phyloP scores from a whole-genome alignment of 2,888 invertebrate species.

The Melanophora roralis region DNA sequence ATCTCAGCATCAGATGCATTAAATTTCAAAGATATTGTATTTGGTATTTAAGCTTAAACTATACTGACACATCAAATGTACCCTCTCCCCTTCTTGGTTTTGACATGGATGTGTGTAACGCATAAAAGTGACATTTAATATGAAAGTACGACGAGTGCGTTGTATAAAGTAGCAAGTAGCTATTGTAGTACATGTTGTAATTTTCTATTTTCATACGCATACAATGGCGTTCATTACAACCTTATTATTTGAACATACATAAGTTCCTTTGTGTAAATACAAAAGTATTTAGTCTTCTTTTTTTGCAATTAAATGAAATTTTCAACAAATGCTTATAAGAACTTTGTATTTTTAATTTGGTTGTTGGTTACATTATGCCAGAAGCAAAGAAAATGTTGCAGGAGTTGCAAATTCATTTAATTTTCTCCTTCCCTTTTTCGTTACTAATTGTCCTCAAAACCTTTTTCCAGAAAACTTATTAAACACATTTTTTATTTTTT shows the following conservation, averaged over 20 bases:
- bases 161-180: background rate
- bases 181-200: constrained; percentile 11
- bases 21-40: constrained; percentile 41
- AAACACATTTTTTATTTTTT: constrained; percentile 34
- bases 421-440: background rate
- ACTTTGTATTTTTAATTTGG: background rate
- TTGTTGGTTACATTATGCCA: constrained; percentile 19
- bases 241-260: constrained; percentile 5
- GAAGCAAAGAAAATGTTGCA: constrained; percentile 6
- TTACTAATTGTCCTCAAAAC: background rate
- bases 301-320: constrained; percentile 53
- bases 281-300: constrained; percentile 23
- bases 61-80: background rate
- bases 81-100: background rate
- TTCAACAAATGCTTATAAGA: constrained; percentile 19
- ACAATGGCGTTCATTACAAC: background rate
- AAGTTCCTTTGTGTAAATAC: constrained; percentile 43
- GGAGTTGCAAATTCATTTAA: background rate
- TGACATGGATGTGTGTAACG: background rate
- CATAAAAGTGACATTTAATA: constrained; percentile 49
- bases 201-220: constrained; percentile 26
- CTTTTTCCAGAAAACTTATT: constrained; percentile 1
- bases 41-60: constrained; percentile 19
- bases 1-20: constrained; percentile 34
- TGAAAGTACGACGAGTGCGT: background rate